Base-by-base conservation (phyloP, 2,113 vertebrate species). In the Puffinus mauretanicus region DNA sequence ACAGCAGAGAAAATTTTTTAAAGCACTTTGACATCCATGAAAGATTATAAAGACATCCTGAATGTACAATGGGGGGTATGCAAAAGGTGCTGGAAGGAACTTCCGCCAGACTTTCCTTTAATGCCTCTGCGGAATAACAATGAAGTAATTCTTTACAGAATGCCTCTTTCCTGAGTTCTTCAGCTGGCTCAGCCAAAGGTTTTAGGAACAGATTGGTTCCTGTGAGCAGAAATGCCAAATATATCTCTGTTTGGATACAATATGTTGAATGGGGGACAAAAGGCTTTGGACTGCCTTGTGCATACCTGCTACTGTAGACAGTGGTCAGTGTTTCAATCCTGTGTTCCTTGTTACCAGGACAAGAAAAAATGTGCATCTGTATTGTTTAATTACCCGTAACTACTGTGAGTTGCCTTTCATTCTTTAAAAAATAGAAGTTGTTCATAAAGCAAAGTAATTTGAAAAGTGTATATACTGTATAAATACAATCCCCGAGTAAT, bases 11-110 rank as follows among this genome's bases (percentile, higher is more conserved):
- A 92, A 90, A 42, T 42, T 22, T n/a, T 88, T 58, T 54, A 22
- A 47, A 69, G 52, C 25, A 22, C 47, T 34, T 64, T 69, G 88
- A 72, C 83, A 38, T 36, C 82, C 71, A 16, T 70, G 54, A 47
- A 60, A 49, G 69, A 79, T 89, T 94, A 87, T 87, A 70, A 90
- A 88, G 81, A 67, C 52, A 88, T 88, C 81, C 84, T 69, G 90
- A 86, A 46, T n/a, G 47, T 83, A 91, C 77, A 95, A n/a, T 72
- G 22, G 19, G 19, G 54, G 52, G 47, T 57, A 44, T n/a, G 73
- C 67, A 66, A 5, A 49, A 77, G 86, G 73, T 61, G 47, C 21
- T 64, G 86, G 84, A 84, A 87, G 80, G 83, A 82, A 57, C 58
- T 83, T 60, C n/a, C 11, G 7, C 47, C 73, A 75, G 85, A n/a